Evolutionary conservation across 2,113 vertebrate species (phyloP).

Genomic region (Rhinoderma darwinii): DNA sequence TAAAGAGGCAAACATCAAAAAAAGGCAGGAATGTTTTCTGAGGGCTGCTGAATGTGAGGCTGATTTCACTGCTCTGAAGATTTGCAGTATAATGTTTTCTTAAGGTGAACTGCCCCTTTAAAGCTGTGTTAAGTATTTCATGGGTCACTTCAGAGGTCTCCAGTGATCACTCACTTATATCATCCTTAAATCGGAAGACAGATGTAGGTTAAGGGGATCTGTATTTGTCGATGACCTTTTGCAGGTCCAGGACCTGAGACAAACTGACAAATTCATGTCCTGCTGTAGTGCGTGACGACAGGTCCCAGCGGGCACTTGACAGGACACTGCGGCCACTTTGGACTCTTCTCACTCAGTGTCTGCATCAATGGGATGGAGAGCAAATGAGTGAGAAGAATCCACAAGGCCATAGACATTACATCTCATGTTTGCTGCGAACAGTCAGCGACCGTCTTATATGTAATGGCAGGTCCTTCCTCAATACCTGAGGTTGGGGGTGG

Average conservation of each 20-base stretch:
- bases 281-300: neutral
- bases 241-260: neutral
- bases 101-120: slow-evolving; percentile 8
- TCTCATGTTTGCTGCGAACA: too few relatives aligned
- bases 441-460: too few relatives aligned
- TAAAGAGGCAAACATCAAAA: neutral
- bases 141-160: slow-evolving; percentile 9
- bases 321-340: neutral
- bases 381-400: neutral
- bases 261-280: slow-evolving; percentile 23
- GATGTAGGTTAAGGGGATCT: neutral
- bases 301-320: neutral
- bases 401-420: neutral
- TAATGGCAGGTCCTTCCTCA: too few relatives aligned
- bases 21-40: neutral
- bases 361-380: neutral
- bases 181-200: slow-evolving; percentile 20
- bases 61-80: neutral
- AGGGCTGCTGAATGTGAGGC: neutral
- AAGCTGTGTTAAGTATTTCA: slow-evolving; percentile 20
- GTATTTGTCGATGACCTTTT: slow-evolving; percentile 18
- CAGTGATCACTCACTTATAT: slow-evolving; percentile 36
- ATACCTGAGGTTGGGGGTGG: too few relatives aligned
- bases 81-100: neutral
- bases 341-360: neutral